Evolutionary conservation across 2,113 vertebrate genomes (phyloP).

Genomic region (Serilophus lunatus): DNA sequence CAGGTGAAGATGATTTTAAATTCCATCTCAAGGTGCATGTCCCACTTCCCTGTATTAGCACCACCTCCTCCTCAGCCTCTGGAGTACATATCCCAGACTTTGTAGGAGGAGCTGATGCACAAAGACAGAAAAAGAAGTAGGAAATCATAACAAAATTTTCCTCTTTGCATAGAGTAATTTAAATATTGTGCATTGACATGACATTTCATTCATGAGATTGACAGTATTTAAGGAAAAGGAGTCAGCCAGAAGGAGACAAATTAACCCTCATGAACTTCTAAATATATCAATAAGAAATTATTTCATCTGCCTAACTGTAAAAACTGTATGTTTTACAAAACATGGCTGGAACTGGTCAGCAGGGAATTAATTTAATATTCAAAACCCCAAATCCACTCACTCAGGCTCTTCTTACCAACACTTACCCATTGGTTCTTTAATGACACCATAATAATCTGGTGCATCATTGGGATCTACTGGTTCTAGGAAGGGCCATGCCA

Average conservation of each 20-base stretch:
- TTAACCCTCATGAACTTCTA: background rate
- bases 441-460: conserved; percentile 96
- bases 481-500: conserved; percentile 98
- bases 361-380: background rate
- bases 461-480: conserved; percentile 96
- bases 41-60: background rate
- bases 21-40: background rate
- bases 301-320: background rate
- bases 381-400: background rate
- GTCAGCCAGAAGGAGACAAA: background rate
- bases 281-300: background rate
- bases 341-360: background rate
- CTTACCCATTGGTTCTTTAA: conserved; percentile 98
- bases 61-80: background rate
- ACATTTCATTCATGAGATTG: background rate
- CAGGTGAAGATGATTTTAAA: background rate
- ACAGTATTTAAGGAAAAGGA: background rate
- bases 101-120: background rate
- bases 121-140: background rate
- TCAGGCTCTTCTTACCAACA: background rate
- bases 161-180: background rate
- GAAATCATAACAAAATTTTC: background rate
- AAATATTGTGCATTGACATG: background rate
- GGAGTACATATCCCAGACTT: background rate
- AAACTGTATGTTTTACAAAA: background rate